These are phyloP conservation scores for Platyura marginata DNA, from an alignment of 1,140 invertebrate species.

Conservation along the genomic window DNA sequence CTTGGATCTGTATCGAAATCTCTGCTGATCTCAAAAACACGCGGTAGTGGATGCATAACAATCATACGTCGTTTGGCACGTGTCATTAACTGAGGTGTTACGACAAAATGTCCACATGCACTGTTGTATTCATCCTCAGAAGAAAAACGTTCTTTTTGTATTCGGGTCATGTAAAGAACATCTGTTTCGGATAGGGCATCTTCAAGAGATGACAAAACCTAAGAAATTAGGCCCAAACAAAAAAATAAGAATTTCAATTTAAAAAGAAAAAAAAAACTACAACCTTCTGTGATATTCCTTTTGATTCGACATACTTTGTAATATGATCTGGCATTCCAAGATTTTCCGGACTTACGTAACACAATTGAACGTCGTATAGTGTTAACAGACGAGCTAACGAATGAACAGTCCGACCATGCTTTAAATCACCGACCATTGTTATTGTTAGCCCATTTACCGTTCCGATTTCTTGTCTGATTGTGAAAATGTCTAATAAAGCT, in stretches of 20 bases:
- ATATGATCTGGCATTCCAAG: slow-evolving; percentile 85
- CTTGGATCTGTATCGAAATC: slow-evolving; percentile 91
- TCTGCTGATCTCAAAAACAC: slow-evolving; percentile 83
- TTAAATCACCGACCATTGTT: slow-evolving; percentile 89
- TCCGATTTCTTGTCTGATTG: slow-evolving; percentile 96
- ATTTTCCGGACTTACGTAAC: slow-evolving; percentile 73
- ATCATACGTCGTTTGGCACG: slow-evolving; percentile 83
- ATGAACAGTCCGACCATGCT: slow-evolving; percentile 95
- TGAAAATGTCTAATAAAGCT: slow-evolving; percentile 92
- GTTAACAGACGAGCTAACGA: slow-evolving; percentile 84
- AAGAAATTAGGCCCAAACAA: too few relatives aligned
- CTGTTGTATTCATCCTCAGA: slow-evolving; percentile 71
- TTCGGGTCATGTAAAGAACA: slow-evolving; percentile 95
- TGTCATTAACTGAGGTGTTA: slow-evolving; percentile 92
- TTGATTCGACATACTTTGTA: slow-evolving; percentile 52
- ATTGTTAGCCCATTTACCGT: slow-evolving; percentile 92
- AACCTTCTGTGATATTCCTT: slow-evolving; percentile 59
- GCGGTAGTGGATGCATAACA: slow-evolving; percentile 93
- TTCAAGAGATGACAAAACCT: slow-evolving; percentile 50
- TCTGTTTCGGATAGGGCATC: slow-evolving; percentile 82
- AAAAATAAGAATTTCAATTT: too few relatives aligned
- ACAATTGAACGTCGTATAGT: slow-evolving; percentile 71
- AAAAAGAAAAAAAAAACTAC: neutral
- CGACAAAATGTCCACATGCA: slow-evolving; percentile 68
- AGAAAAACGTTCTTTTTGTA: slow-evolving; percentile 85